These are phyloP conservation scores for Coilia nasus DNA, from an alignment of 2,797 vertebrate genomes.

Conservation along the genomic window DNA sequence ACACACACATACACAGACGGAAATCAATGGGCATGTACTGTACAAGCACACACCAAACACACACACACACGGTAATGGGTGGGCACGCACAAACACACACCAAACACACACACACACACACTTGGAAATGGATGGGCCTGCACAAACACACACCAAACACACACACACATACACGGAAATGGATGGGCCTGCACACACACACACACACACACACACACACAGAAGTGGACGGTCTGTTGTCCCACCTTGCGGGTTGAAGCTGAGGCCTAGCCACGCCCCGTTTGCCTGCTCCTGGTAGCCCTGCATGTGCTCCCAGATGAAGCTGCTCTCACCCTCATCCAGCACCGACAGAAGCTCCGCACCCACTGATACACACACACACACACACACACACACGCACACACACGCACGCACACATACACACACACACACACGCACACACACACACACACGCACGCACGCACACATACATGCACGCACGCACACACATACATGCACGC, in stretches of 20 bases:
- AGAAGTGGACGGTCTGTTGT: not conserved
- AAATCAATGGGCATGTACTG: too few species aligned
- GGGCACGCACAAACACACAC: not conserved
- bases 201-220: too few species aligned
- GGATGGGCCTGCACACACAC: too few species aligned
- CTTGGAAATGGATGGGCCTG: too few species aligned
- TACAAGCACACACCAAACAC: not conserved
- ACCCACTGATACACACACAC: conserved; percentile 74
- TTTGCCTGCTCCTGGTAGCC: conserved; percentile 80
- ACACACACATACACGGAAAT: not conserved
- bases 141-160: not conserved
- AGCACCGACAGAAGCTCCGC: conserved; percentile 88
- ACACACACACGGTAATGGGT: not conserved
- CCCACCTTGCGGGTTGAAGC: conserved; percentile 84
- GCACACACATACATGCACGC: too few species aligned
- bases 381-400: conserved; percentile 9
- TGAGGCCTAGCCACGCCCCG: conserved; percentile 96
- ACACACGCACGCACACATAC: not conserved
- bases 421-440: not conserved
- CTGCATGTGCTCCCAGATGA: conserved; percentile 95
- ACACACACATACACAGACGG: not conserved
- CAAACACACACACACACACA: not conserved
- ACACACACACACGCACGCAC: too few species aligned
- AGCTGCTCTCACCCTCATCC: conserved; percentile 92
- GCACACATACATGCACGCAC: too few species aligned